These are phyloP conservation scores for Tyrophagus putrescentiae DNA, from an alignment of 1,140 invertebrate genomes.

Conservation along the genomic window DNA sequence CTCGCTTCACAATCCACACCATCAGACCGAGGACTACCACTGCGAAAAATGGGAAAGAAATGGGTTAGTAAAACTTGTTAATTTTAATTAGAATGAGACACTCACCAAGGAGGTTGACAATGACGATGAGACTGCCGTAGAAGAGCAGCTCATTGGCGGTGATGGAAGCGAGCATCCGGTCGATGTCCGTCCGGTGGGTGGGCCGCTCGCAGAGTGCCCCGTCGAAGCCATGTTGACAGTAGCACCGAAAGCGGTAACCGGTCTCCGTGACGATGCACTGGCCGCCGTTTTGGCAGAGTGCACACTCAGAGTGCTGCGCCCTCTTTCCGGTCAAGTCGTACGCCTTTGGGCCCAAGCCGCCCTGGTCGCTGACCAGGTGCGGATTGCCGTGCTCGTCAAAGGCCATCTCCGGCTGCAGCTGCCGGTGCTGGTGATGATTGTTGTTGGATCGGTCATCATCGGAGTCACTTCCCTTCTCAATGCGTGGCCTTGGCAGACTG, in stretches of 20 bases:
- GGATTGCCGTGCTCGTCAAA: too few relatives aligned
- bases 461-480: too few relatives aligned
- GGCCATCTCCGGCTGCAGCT: too few relatives aligned
- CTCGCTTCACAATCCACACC: slow-evolving; percentile 7
- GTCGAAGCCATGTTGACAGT: background rate
- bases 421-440: too few relatives aligned
- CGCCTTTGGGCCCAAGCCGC: background rate
- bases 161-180: background rate
- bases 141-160: background rate
- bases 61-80: background rate
- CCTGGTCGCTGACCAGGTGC: too few relatives aligned
- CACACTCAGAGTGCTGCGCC: background rate
- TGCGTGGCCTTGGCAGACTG: too few relatives aligned
- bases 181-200: background rate
- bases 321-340: background rate
- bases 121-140: background rate
- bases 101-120: slow-evolving; percentile 3
- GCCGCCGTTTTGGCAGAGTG: slow-evolving; percentile 2
- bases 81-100: background rate
- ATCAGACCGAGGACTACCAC: background rate
- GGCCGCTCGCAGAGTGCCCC: slow-evolving; percentile 2
- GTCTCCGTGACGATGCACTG: background rate
- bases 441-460: too few relatives aligned
- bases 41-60: background rate
- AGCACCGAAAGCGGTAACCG: background rate